phyloP scores from a whole-genome alignment of 2,888 invertebrate species.

The Linyphia triangularis region DNA sequence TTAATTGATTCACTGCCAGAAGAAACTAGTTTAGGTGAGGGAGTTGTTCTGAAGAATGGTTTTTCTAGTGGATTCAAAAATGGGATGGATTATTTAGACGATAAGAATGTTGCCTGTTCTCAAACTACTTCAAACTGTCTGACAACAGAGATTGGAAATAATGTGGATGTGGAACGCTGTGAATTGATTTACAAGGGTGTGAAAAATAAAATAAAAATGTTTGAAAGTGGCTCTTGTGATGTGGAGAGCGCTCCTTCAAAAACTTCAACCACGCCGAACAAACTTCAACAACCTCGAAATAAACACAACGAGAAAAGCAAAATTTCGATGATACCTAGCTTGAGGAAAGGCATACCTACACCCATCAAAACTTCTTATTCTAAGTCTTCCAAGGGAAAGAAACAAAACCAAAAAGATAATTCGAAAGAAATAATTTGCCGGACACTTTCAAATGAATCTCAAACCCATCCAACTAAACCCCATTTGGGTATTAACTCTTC shows the following conservation, averaged over 20 bases:
- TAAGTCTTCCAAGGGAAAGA: neutral
- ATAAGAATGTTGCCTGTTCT: neutral
- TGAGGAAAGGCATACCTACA: neutral
- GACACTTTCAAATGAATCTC: neutral
- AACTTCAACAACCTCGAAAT: neutral
- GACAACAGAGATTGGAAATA: neutral
- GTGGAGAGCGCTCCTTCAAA: neutral
- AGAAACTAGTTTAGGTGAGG: no score
- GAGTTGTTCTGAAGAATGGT: neutral
- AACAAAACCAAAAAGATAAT: neutral
- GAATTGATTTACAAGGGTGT: neutral
- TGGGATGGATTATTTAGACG: neutral
- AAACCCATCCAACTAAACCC: neutral
- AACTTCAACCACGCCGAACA: neutral
- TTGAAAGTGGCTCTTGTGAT: slow-evolving; percentile 6
- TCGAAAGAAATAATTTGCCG: neutral
- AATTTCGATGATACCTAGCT: slow-evolving; percentile 30
- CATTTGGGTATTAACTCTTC: neutral
- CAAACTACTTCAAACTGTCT: neutral
- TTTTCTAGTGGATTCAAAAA: neutral
- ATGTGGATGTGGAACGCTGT: neutral
- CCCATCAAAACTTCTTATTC: neutral
- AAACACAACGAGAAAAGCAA: slow-evolving; percentile 4
- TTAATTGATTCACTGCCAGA: neutral
- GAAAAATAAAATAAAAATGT: slow-evolving; percentile 9